Evolutionary conservation across 2,797 vertebrate genomes (phyloP).

Genomic region (Ceryle rudis): DNA sequence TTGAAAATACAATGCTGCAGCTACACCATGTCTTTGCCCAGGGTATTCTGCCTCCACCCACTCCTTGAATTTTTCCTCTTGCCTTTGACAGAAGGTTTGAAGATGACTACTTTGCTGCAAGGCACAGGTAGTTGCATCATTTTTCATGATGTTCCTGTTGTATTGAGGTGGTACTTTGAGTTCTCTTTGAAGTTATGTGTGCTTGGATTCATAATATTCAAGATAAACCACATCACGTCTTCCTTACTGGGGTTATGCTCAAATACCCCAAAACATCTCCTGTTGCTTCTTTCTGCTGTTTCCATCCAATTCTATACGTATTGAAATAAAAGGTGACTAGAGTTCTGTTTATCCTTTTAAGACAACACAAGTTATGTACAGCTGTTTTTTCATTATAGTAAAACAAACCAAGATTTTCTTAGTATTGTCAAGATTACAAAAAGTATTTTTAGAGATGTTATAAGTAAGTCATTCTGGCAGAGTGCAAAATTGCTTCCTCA

Average conservation of each 20-base stretch:
- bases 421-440: conserved; percentile 13
- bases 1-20: neutral
- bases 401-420: neutral
- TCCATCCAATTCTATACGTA: neutral
- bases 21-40: rapidly evolving
- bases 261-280: neutral
- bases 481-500: conserved; percentile 33
- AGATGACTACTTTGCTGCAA: neutral
- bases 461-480: conserved; percentile 32
- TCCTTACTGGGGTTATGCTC: neutral
- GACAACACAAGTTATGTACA: neutral
- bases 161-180: neutral
- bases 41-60: rapidly evolving
- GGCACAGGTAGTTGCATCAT: rapidly evolving
- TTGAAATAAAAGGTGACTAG: neutral
- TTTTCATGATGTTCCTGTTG: neutral
- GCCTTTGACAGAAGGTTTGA: neutral
- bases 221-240: neutral
- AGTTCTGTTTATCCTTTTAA: neutral
- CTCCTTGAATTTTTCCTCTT: neutral
- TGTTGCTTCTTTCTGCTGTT: neutral
- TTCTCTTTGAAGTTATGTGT: neutral
- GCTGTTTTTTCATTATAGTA: neutral
- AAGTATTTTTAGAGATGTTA: conserved; percentile 12
- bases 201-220: neutral